These are phyloP conservation scores for Chironomus tentans DNA, from an alignment of 2,888 invertebrate genomes.

Conservation along the genomic window DNA sequence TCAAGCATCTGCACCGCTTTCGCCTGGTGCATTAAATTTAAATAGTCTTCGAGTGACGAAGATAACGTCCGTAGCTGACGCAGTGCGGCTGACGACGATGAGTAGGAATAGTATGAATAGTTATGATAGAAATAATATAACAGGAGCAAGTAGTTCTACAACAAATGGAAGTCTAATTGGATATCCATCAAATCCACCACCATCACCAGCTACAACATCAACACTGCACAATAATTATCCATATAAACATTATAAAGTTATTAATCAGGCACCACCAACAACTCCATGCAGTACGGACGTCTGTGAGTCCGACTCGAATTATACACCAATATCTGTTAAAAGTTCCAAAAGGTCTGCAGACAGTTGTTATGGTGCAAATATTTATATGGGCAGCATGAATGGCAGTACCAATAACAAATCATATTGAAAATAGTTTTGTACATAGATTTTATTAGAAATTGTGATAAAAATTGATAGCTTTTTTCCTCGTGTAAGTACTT, in stretches of 20 bases:
- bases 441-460: neutral
- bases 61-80: conserved; percentile 44
- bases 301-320: conserved; percentile 75
- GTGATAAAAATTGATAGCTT: neutral
- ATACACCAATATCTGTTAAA: conserved; percentile 45
- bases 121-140: conserved; percentile 61
- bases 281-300: conserved; percentile 93
- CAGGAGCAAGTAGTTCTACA: conserved; percentile 47
- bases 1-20: conserved; percentile 57
- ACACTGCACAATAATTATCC: conserved; percentile 53
- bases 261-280: conserved; percentile 82
- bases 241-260: conserved; percentile 65
- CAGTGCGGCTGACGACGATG: conserved; percentile 56
- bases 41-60: conserved; percentile 40
- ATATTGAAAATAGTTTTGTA: neutral
- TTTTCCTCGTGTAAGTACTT: neutral
- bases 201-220: conserved; percentile 73
- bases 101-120: conserved; percentile 54
- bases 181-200: conserved; percentile 86
- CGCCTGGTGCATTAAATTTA: conserved; percentile 40
- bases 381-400: conserved; percentile 19
- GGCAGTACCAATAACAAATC: conserved; percentile 7
- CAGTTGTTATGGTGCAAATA: conserved; percentile 18
- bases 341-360: conserved; percentile 13
- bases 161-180: conserved; percentile 44